Conservation (phyloP, 2,888 invertebrate genomes). For the Heteromurus nitidus region DNA sequence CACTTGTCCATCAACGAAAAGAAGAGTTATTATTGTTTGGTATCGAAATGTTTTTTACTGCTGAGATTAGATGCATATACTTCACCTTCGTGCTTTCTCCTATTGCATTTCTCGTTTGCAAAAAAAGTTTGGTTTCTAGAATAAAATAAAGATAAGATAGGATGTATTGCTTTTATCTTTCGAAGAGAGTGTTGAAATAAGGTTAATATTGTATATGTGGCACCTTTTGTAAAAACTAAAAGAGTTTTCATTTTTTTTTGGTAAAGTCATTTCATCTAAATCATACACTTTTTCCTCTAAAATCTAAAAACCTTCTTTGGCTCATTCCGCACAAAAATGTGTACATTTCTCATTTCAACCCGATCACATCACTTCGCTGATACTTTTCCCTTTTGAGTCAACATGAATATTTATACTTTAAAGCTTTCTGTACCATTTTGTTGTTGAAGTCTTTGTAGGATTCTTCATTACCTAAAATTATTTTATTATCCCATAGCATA, state of each 20-base stretch:
- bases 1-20: no score
- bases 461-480: conserved; percentile 18
- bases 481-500: conserved; percentile 11
- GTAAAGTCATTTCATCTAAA: no score
- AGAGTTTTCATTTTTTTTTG: no score
- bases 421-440: conserved; percentile 66
- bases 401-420: conserved; percentile 46
- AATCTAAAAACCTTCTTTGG: not conserved
- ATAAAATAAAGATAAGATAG: no score
- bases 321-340: conserved; percentile 30
- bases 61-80: no score
- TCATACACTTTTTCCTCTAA: no score
- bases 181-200: no score
- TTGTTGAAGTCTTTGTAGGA: conserved; percentile 59
- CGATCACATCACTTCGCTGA: conserved; percentile 27
- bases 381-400: conserved; percentile 32
- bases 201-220: no score
- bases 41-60: not conserved
- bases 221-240: no score
- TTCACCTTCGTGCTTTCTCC: not conserved
- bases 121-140: no score
- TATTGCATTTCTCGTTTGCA: not conserved
- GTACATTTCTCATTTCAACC: conserved; percentile 50
- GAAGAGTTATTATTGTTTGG: no score
- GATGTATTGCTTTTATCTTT: no score